Evolutionary conservation across 2,797 vertebrate genomes (phyloP).

Genomic region (Myotis planiceps): DNA sequence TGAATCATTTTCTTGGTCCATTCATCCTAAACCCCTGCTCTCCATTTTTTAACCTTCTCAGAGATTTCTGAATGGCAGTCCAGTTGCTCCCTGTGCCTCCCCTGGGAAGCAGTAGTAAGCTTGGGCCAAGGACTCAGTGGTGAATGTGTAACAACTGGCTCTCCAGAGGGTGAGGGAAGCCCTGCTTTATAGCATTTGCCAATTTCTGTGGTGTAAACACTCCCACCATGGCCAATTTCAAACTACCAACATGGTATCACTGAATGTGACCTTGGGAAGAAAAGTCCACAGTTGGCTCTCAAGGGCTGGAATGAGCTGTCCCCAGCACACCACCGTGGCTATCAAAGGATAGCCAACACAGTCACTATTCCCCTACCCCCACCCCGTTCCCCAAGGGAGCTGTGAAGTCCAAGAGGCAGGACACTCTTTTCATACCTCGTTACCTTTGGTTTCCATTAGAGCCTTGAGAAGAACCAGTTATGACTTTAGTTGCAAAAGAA

Average conservation of each 20-base stretch:
- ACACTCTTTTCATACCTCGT: neutral
- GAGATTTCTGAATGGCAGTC: neutral
- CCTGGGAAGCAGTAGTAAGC: too few relatives aligned
- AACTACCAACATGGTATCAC: neutral
- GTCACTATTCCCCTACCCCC: too few relatives aligned
- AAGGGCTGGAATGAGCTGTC: neutral
- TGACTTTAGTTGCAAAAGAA: neutral
- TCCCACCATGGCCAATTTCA: neutral
- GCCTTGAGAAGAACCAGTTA: neutral
- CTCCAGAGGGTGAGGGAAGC: neutral
- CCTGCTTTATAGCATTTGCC: neutral
- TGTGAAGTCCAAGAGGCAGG: neutral
- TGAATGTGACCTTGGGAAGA: neutral
- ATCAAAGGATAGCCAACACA: rapidly evolving
- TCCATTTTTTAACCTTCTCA: neutral
- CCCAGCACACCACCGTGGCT: rapidly evolving
- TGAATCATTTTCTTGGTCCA: neutral
- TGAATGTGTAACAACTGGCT: neutral
- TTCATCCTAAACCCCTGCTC: rapidly evolving
- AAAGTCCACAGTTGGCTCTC: rapidly evolving
- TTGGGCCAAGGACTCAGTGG: rapidly evolving
- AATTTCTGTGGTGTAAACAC: neutral
- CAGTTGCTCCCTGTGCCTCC: neutral
- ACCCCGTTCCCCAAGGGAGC: neutral
- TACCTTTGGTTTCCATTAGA: neutral